These are phyloP conservation scores for Hedychridium roseum DNA, from an alignment of 2,888 invertebrate species.

Conservation along the genomic window DNA sequence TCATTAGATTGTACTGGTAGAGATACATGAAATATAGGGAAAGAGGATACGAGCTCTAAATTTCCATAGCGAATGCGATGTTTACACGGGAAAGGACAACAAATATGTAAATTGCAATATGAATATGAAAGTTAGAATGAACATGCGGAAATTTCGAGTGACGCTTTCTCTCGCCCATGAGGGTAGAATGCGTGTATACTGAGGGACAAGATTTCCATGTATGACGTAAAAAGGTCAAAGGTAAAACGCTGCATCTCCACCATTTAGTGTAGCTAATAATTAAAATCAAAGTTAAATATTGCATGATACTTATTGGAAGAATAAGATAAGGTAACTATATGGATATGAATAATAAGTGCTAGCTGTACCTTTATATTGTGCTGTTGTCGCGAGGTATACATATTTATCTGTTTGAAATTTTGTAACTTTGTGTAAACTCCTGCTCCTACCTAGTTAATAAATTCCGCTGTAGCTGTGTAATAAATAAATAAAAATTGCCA, in stretches of 20 bases:
- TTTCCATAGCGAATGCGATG: too few relatives aligned
- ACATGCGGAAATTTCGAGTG: constrained; percentile 36
- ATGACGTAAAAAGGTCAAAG: constrained; percentile 30
- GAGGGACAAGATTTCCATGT: constrained; percentile 30
- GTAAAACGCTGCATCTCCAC: constrained; percentile 41
- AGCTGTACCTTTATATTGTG: constrained; percentile 45
- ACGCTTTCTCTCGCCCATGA: constrained; percentile 36
- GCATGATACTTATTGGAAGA: constrained; percentile 45
- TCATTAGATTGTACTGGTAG: constrained; percentile 35
- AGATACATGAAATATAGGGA: constrained; percentile 31
- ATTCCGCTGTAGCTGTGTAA: constrained; percentile 48
- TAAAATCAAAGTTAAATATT: constrained; percentile 30
- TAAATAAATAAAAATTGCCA: constrained; percentile 45
- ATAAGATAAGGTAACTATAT: constrained; percentile 39
- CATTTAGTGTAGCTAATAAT: constrained; percentile 19
- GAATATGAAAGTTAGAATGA: background rate
- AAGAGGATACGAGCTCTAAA: constrained; percentile 45
- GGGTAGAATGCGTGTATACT: constrained; percentile 20
- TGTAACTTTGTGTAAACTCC: constrained; percentile 51
- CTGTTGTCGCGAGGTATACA: constrained; percentile 47
- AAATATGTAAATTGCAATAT: background rate
- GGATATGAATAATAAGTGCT: constrained; percentile 34
- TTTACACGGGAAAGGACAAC: too few relatives aligned
- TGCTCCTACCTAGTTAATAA: constrained; percentile 44
- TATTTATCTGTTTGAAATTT: constrained; percentile 39